phyloP scores from a whole-genome alignment of 1,140 invertebrate species.

The Chymomyza costata region DNA sequence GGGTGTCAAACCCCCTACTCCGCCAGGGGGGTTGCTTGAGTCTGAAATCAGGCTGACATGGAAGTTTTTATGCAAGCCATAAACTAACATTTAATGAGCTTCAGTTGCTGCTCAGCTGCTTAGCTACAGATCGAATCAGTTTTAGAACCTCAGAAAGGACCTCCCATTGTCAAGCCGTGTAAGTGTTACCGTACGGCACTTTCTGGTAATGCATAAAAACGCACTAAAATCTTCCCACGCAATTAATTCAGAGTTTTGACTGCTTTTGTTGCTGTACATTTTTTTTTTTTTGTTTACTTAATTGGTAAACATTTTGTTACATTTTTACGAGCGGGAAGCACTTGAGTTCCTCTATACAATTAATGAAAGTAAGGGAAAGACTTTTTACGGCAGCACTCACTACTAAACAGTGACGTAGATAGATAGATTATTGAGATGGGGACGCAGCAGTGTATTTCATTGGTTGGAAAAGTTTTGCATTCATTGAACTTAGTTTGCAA shows the following conservation, averaged over 20 bases:
- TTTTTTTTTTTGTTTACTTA: slow-evolving; percentile 56
- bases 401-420: slow-evolving; percentile 11
- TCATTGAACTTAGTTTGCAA: too few relatives aligned
- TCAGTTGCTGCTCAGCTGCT: too few relatives aligned
- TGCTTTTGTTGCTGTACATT: slow-evolving; percentile 14
- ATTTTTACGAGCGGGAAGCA: slow-evolving; percentile 62
- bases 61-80: slow-evolving; percentile 37
- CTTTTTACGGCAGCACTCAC: slow-evolving; percentile 35
- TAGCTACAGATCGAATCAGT: too few relatives aligned
- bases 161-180: too few relatives aligned
- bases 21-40: too few relatives aligned
- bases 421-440: too few relatives aligned
- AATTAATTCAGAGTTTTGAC: slow-evolving; percentile 58
- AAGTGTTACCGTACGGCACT: slow-evolving; percentile 3
- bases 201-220: slow-evolving; percentile 68
- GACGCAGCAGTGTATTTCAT: too few relatives aligned
- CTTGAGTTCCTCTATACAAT: slow-evolving; percentile 18
- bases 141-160: too few relatives aligned
- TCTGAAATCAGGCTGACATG: too few relatives aligned
- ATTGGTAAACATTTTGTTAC: slow-evolving; percentile 73
- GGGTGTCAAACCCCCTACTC: slow-evolving; percentile 39
- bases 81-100: slow-evolving; percentile 61
- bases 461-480: too few relatives aligned
- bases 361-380: slow-evolving; percentile 49
- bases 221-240: slow-evolving; percentile 67